phyloP scores from a whole-genome alignment of 2,888 invertebrate species.

The Drosophila meridiana region DNA sequence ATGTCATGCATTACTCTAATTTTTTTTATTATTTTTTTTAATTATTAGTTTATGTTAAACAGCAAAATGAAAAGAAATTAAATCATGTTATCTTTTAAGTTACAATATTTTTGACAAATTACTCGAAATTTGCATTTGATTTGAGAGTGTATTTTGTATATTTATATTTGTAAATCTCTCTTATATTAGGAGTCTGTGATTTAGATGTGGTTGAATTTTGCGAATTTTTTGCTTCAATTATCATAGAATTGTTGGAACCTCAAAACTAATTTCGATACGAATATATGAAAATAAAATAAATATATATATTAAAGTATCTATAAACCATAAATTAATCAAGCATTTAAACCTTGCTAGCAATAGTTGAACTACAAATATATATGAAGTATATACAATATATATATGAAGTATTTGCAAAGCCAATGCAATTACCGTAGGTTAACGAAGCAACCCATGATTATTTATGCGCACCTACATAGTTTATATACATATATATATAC shows the following conservation, averaged over 20 bases:
- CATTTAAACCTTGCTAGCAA: slow-evolving; percentile 20
- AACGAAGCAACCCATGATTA: slow-evolving; percentile 30
- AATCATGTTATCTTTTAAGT: slow-evolving; percentile 52
- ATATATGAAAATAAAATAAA: slow-evolving; percentile 37
- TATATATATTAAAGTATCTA: slow-evolving; percentile 20
- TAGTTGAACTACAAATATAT: slow-evolving; percentile 7
- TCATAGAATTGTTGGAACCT: slow-evolving; percentile 67
- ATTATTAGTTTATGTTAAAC: slow-evolving; percentile 45
- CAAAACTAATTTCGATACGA: slow-evolving; percentile 64
- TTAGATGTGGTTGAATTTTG: slow-evolving; percentile 82
- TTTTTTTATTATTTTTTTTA: slow-evolving; percentile 30
- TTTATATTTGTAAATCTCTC: slow-evolving; percentile 60
- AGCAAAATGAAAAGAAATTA: slow-evolving; percentile 10
- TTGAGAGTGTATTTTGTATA: slow-evolving; percentile 45
- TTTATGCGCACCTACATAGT: slow-evolving; percentile 39
- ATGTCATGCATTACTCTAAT: slow-evolving; percentile 33
- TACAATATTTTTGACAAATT: slow-evolving; percentile 51
- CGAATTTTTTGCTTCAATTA: slow-evolving; percentile 60
- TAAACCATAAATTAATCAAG: slow-evolving; percentile 21
- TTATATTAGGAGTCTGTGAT: slow-evolving; percentile 83
- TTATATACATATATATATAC: slow-evolving; percentile 5
- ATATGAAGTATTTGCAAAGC: slow-evolving; percentile 18
- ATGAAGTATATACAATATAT: background rate
- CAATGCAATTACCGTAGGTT: slow-evolving; percentile 24
- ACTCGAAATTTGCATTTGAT: slow-evolving; percentile 67